Conservation (phyloP, 2,113 vertebrate genomes). For the cattle (Bos taurus) region ARS-UCD2.0 NC_037345.1:45525001-45525500, state of each 20-base stretch:
- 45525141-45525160: conserved; percentile 67
- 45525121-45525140: conserved; percentile 66
- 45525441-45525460: background rate
- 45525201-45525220: conserved; percentile 81
- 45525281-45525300: conserved; percentile 69
- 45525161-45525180: conserved; percentile 80
- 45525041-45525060: conserved; percentile 57
- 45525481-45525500: background rate
- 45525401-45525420: background rate
- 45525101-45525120: conserved; percentile 64
- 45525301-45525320: conserved; percentile 48
- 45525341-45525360: background rate
- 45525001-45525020: conserved; percentile 58
- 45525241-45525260: conserved; percentile 81
- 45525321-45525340: conserved; percentile 31
- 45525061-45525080: conserved; percentile 66
- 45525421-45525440: background rate
- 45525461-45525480: background rate
- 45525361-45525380: background rate
- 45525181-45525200: conserved; percentile 81
- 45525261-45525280: conserved; percentile 76
- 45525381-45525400: background rate
- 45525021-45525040: conserved; percentile 60
- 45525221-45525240: conserved; percentile 83
- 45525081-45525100: conserved; percentile 53